Conservation (phyloP, 2,113 vertebrate genomes). For the Eira barbara region DNA sequence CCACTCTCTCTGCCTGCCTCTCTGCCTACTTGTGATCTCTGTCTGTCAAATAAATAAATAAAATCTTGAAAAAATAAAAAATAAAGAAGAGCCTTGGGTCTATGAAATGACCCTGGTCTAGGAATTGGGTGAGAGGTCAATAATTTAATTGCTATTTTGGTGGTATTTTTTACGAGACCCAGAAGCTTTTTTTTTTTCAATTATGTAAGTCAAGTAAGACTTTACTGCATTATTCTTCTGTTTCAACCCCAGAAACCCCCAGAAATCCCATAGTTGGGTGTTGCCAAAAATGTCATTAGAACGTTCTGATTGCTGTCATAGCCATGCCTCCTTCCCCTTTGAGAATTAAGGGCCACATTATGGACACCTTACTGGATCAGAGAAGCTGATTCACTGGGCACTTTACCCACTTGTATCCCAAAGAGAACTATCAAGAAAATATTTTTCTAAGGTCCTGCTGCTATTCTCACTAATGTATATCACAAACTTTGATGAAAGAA, state of each 20-base stretch:
- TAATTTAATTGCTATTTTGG: constrained; percentile 37
- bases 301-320: neutral
- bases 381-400: neutral
- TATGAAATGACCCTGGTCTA: constrained; percentile 27
- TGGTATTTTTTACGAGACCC: neutral
- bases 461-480: neutral
- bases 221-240: neutral
- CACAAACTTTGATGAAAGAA: neutral
- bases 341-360: neutral
- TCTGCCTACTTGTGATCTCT: too few species aligned
- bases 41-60: too few species aligned
- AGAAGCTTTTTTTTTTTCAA: neutral
- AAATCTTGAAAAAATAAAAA: neutral
- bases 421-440: neutral
- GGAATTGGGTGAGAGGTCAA: neutral
- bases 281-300: neutral
- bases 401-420: neutral
- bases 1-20: too few species aligned
- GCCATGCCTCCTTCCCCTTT: neutral
- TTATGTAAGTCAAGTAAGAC: neutral
- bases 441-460: neutral
- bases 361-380: neutral
- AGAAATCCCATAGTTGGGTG: neutral
- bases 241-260: neutral
- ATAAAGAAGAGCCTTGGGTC: neutral